Base-by-base conservation (phyloP, 2,888 invertebrate species). In the Xestia sexstrigata region DNA sequence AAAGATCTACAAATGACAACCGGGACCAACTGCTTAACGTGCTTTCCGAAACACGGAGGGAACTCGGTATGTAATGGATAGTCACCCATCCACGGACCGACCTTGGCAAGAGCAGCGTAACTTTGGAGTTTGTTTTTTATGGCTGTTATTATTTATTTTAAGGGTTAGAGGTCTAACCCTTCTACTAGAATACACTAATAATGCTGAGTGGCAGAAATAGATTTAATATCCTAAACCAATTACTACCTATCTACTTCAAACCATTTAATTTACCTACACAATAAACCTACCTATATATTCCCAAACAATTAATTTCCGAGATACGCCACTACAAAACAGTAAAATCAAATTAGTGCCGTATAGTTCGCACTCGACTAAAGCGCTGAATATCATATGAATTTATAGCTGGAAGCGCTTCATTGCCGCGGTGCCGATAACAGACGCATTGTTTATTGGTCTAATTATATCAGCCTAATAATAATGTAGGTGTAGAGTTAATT, bases 391-490 rank as follows among this genome's bases (percentile, higher is more conserved):
- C 58, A 78, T 84, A 72, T 39, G 67, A 68, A 74, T 74, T 17
- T 74, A 66, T 62, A 62, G 82, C 85, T 85, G 39, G 20, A 45
- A 85, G 74, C 82, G 47, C 85, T 85, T 55, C 49, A 81, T 70
- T 72, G 74, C 74, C 52, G 26, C 60, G n/a, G 47, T 74, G 82
- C 81, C 85, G 85, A 82, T 82, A 85, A 30, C 82, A 85, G 67
- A 39, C 47, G 35, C 70, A 58, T 81, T 63, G 70, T 81, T 85
- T 74, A 82, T n/a, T 23, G 62, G 2, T 42, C 52, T 70, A 58
- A 81, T 82, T 85, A 85, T 70, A 79, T 47, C 42, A 35, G 55
- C 49, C 26, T 39, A 1, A n/a, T 69, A 23, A 11, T 60, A 8
- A 39, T 3, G 11, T 35, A 26, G 35, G 30, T 58, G 2, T 77